Base-by-base conservation (phyloP, 2,797 vertebrate species). In the Sebastes minor region DNA sequence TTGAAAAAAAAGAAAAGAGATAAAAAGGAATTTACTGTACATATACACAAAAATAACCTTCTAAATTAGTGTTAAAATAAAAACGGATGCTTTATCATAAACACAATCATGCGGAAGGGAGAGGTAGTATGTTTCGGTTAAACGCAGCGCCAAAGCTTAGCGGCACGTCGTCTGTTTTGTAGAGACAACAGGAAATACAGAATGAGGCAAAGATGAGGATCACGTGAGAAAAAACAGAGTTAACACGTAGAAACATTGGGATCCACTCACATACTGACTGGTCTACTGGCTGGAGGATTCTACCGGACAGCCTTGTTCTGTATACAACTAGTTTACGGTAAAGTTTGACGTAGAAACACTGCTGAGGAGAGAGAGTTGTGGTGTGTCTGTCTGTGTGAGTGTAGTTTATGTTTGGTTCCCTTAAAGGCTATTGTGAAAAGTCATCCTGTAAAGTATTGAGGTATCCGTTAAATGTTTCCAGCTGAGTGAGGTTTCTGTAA, bases 51-150 rank as follows among this genome's bases (percentile, higher is more conserved):
- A 83, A 49, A 83, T 87, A 42, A 10, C 52, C 67, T 64, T 83
- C 84, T 84, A 81, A 89, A 78, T 89, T 88, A 86, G 78, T 88
- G 87, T 94, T 87, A 82, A 90, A 84, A 82, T 84, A 77, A 83
- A 89, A 91, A 86, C 22, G 16, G 42, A 74, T 76, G 74, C 76
- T 83, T 83, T 75, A 71, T 76, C 80, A 88, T 81, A 86, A 90
- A 93, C 84, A 92, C 82, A 92, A 91, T 90, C 77, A 87, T 91
- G 92, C 89, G 64, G 88, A 92, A 89, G 87, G 93, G 90, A 95
- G 95, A 96, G 95, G 95, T 96, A 96, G 95, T 94, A 94, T 88
- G 92, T 95, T 95, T 91, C 38, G 93, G 92, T 94, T 93, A 93
- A 93, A 91, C 65, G 82, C 81, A 77, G 87, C 72, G 87, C 87